phyloP scores from a whole-genome alignment of 2,888 invertebrate genomes.

The Stenurella melanura region DNA sequence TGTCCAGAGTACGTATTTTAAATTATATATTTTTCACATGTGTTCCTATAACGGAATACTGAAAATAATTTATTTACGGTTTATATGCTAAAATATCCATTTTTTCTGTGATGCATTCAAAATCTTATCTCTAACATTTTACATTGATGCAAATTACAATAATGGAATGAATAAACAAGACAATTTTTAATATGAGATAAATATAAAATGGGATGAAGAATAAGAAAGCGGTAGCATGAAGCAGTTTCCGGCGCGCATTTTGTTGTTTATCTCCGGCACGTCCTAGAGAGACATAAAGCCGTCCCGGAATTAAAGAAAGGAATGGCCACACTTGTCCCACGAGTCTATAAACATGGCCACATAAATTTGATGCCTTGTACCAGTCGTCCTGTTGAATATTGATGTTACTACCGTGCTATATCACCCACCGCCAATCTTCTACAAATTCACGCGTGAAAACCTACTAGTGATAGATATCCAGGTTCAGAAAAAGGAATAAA shows the following conservation, averaged over 20 bases:
- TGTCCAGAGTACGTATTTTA: too few relatives aligned
- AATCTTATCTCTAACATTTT: neutral
- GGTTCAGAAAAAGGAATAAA: slow-evolving; percentile 33
- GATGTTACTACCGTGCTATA: slow-evolving; percentile 71
- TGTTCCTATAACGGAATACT: too few relatives aligned
- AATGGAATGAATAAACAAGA: neutral
- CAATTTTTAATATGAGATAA: slow-evolving; percentile 18
- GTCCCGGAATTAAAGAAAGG: slow-evolving; percentile 73
- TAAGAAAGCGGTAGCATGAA: slow-evolving; percentile 29
- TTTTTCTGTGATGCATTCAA: neutral
- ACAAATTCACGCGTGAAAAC: slow-evolving; percentile 50
- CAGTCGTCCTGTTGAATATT: slow-evolving; percentile 72
- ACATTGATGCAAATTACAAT: neutral
- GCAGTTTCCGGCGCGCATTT: slow-evolving; percentile 56
- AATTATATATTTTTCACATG: too few relatives aligned
- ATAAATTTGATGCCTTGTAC: slow-evolving; percentile 74
- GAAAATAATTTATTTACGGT: neutral
- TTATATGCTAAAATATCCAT: neutral
- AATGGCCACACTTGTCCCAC: slow-evolving; percentile 73
- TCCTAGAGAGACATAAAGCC: slow-evolving; percentile 72
- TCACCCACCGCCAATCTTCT: slow-evolving; percentile 62
- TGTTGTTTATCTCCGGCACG: slow-evolving; percentile 70
- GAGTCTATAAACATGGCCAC: slow-evolving; percentile 74
- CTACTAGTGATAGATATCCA: slow-evolving; percentile 48
- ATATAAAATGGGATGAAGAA: slow-evolving; percentile 17